A percentile compares a stretch with the other conserved stretches of the same genome.
Evolutionary conservation across 2,888 invertebrate species (phyloP).

Genomic region (Drosophila quinaria): DNA sequence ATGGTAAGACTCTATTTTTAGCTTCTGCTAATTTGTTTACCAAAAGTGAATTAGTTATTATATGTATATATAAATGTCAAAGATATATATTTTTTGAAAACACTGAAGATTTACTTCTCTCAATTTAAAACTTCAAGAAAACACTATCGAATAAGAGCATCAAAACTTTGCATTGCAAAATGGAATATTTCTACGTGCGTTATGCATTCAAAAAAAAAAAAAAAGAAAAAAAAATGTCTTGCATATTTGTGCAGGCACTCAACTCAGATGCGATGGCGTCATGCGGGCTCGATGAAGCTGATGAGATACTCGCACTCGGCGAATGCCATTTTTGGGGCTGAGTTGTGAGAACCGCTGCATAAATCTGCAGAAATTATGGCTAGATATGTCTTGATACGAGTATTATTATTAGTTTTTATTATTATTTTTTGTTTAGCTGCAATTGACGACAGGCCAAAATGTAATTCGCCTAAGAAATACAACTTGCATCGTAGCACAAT

Average conservation of each 20-base stretch:
- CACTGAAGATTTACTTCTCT: too few relatives aligned
- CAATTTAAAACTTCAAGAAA: conserved; percentile 21
- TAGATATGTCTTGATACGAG: conserved; percentile 14
- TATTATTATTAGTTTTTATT: neutral
- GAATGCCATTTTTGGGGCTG: conserved; percentile 49
- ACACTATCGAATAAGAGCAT: conserved; percentile 14
- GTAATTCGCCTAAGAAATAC: conserved; percentile 15
- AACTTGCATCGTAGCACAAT: conserved; percentile 3
- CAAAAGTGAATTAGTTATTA: too few relatives aligned
- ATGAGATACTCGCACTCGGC: conserved; percentile 33
- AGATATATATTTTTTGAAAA: too few relatives aligned
- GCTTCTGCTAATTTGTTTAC: too few relatives aligned
- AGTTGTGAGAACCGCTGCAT: conserved; percentile 49
- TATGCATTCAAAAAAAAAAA: neutral
- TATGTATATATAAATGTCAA: too few relatives aligned
- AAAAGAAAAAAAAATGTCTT: conserved; percentile 30
- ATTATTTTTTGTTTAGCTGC: conserved; percentile 24
- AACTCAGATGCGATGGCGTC: conserved; percentile 57
- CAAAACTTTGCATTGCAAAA: neutral
- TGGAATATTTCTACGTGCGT: neutral
- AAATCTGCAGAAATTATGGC: conserved; percentile 61
- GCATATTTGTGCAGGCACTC: conserved; percentile 62
- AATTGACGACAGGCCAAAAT: conserved; percentile 47
- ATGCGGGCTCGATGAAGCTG: conserved; percentile 62
- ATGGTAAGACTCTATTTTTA: too few relatives aligned